Evolutionary conservation across 2,888 invertebrate species (phyloP), one percentile per base, ranked within the genome.

Genomic region (Argyra leucocephala): DNA sequence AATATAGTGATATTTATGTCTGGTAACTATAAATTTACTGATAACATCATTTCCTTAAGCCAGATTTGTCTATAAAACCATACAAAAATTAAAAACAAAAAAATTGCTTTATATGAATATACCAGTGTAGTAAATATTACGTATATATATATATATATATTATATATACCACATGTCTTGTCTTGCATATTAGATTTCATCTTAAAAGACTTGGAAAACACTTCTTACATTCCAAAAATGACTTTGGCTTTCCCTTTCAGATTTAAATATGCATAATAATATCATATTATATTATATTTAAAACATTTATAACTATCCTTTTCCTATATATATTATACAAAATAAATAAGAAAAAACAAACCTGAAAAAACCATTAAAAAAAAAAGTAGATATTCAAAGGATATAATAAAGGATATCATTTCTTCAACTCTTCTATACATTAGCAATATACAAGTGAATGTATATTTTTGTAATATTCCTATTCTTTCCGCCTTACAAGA

Each of bases 251-350:
- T 48, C 37, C 37, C 37, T 37, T 18, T 18, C 9, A 48, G 18
- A 48, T 48, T 48, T 48, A 48, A 48, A 48, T 48, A 48, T 48
- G 48, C 48, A 48, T 48, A 48, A 48, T 48, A 48, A 48, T 48
- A 48, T 31, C 10, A 48, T 37, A 26, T 26, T 26, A 31, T 10
- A 31, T 10, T 6, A 48, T 48, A 18, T 48, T 31, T 18, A 48
- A 48, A 48, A 48, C 48, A 48, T 15, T 48, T 18, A 18, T 18
- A 12, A 18, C 3, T 48, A 48, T 48, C n/a, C n/a, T n/a, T 48
- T 18, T 48, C 48, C 48, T 48, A 6, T 31, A 26, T 31, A 31
- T 48, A 5, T 48, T 18, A 48, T 48, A 48, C 15, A n/a, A 48
- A 31, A 5, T n/a, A 48, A 48, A 48, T 18, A 2, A 48, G 15